These are phyloP conservation scores for Heliothis subflexa DNA, from an alignment of 1,140 invertebrate species.

Conservation along the genomic window DNA sequence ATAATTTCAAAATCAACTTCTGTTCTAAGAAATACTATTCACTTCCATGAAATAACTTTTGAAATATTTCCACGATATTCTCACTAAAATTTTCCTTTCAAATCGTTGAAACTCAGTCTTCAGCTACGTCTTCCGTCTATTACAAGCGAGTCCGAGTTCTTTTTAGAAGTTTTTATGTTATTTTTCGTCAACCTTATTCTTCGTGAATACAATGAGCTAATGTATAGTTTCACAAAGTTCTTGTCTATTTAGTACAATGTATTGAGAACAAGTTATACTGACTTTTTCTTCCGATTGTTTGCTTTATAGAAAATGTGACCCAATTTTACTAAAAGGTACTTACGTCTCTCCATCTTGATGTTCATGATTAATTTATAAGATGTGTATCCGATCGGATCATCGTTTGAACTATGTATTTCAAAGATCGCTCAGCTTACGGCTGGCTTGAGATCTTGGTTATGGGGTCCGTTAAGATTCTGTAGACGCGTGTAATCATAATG, in stretches of 20 bases:
- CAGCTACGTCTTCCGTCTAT: slow-evolving; percentile 27
- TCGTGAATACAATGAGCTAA: slow-evolving; percentile 39
- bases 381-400: slow-evolving; percentile 11
- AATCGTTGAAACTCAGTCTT: slow-evolving; percentile 25
- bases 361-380: slow-evolving; percentile 33
- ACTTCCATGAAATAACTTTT: neutral
- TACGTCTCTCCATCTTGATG: neutral
- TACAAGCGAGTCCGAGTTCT: slow-evolving; percentile 24
- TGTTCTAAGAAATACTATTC: neutral
- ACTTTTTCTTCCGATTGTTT: slow-evolving; percentile 4
- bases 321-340: slow-evolving; percentile 23
- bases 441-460: neutral
- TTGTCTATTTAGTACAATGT: neutral
- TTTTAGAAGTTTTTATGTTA: slow-evolving; percentile 27
- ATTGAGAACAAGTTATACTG: slow-evolving; percentile 26
- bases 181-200: slow-evolving; percentile 32
- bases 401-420: slow-evolving; percentile 14
- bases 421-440: neutral
- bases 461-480: neutral
- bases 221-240: slow-evolving; percentile 34
- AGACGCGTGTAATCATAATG: neutral
- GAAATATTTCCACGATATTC: slow-evolving; percentile 4
- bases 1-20: neutral
- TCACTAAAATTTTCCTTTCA: slow-evolving; percentile 31
- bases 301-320: slow-evolving; percentile 22